Base-by-base conservation (phyloP, 2,888 invertebrate species). In the Diadegma fenestrale region DNA sequence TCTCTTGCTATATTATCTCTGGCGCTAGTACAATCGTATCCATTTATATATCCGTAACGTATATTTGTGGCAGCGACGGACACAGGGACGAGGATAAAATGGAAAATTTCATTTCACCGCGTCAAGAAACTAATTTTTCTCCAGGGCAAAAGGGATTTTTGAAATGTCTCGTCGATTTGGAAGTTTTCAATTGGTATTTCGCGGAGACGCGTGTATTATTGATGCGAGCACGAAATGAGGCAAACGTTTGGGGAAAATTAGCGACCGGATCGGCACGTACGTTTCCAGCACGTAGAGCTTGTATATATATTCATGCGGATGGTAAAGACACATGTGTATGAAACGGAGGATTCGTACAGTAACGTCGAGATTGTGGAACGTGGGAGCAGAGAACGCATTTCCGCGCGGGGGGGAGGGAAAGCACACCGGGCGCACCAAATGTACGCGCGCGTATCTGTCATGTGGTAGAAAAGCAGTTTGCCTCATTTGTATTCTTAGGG, bases 401-500 rank as follows among this genome's bases (percentile, higher is more conserved):
- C 51, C 33, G 72, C 64, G 80, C n/a, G n/a, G n/a, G n/a, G 43
- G 43, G 63, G 30, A 30, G 54, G 30, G 61, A 12, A 48, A 48
- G 41, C 37, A 45, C 79, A 84, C 51, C 66, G 61, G 71, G 63
- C 64, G 76, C 72, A 58, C 73, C 71, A 45, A 73, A 76, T 48
- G 69, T 78, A 79, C 79, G 86, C 80, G 86, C 80, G 69, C 66
- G 85, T 88, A 86, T 86, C 88, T 87, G 88, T 88, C 88, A 88
- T 86, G 87, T 81, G 85, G 88, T 87, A 86, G 87, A 91, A 92
- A 91, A 91, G 91, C 91, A 91, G 90, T 92, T 92, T 91, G 89
- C 90, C 93, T 93, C 93, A 94, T 94, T 93, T 93, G 93, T 94
- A 93, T 94, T 94, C 93, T 93, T 93, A 93, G 92, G 89, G 91